A percentile compares a stretch with the other conserved stretches of the same genome.
Evolutionary conservation across 2,113 vertebrate genomes (phyloP).

Genomic region (Pogona vitticeps): DNA sequence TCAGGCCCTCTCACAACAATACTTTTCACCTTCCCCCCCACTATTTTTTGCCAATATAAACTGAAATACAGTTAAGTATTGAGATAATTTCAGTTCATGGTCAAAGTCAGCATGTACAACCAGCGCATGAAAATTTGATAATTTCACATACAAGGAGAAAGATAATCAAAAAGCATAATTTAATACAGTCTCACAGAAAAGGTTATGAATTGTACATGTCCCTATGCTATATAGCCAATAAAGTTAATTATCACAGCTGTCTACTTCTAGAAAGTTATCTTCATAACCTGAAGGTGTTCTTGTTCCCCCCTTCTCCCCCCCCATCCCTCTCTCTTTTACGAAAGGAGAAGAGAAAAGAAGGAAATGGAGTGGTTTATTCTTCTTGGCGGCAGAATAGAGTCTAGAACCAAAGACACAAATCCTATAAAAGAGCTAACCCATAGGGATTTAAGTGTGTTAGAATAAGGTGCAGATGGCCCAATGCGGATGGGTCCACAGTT

Average conservation of each 20-base stretch:
- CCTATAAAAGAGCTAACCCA: too few relatives aligned
- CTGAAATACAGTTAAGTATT: slow-evolving; percentile 35
- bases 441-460: too few relatives aligned
- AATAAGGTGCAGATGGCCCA: too few relatives aligned
- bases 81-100: slow-evolving; percentile 61
- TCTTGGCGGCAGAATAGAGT: not conserved
- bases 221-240: slow-evolving; percentile 44
- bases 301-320: not conserved
- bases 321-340: not conserved
- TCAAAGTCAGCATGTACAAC: slow-evolving; percentile 53
- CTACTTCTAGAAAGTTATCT: slow-evolving; percentile 53
- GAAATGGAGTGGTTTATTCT: not conserved
- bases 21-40: slow-evolving; percentile 50
- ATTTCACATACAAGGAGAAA: slow-evolving; percentile 45
- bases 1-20: slow-evolving; percentile 16
- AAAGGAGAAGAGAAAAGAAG: not conserved
- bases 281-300: slow-evolving; percentile 29
- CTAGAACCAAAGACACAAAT: not conserved
- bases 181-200: slow-evolving; percentile 64
- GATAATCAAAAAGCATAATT: slow-evolving; percentile 74
- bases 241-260: slow-evolving; percentile 61
- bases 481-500: too few relatives aligned
- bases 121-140: slow-evolving; percentile 69
- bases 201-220: slow-evolving; percentile 58
- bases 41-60: slow-evolving; percentile 49